Evolutionary conservation across 2,797 vertebrate species (phyloP).

Genomic region (Vireo griseus): DNA sequence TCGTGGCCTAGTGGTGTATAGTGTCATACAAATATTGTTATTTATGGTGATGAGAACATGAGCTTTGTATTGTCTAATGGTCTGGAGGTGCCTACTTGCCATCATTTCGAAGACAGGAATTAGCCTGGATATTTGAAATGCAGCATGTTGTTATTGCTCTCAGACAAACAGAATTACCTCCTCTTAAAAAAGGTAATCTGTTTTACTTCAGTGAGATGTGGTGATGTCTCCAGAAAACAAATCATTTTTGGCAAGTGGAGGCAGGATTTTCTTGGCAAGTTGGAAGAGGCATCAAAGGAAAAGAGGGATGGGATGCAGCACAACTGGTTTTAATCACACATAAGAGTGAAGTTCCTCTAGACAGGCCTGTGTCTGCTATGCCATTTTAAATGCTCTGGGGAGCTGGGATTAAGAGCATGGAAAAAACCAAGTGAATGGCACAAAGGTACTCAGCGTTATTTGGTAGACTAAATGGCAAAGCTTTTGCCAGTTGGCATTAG

Average conservation of each 20-base stretch:
- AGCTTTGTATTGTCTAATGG: neutral
- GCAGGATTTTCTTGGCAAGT: constrained; percentile 58
- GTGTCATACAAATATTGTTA: neutral
- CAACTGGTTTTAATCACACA: constrained; percentile 69
- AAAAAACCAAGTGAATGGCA: neutral
- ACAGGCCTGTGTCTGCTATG: neutral
- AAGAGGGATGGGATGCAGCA: constrained; percentile 58
- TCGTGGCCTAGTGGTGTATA: neutral
- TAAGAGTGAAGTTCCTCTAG: constrained; percentile 57
- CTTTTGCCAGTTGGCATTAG: neutral
- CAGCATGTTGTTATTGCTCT: neutral
- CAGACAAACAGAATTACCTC: constrained; percentile 23
- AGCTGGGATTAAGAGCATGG: constrained; percentile 43
- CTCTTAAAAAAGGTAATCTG: constrained; percentile 29
- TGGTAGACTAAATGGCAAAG: neutral
- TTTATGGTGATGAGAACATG: neutral
- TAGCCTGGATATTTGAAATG: neutral
- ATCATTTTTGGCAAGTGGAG: constrained; percentile 44
- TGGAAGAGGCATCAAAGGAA: constrained; percentile 66
- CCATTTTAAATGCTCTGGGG: neutral
- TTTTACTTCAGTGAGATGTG: constrained; percentile 9
- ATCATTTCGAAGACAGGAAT: neutral
- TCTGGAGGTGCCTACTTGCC: neutral
- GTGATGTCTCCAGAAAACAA: constrained; percentile 16
- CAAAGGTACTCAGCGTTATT: neutral